Base-by-base conservation (phyloP, 2,113 vertebrate species). In the Pterophyllum scalare region DNA sequence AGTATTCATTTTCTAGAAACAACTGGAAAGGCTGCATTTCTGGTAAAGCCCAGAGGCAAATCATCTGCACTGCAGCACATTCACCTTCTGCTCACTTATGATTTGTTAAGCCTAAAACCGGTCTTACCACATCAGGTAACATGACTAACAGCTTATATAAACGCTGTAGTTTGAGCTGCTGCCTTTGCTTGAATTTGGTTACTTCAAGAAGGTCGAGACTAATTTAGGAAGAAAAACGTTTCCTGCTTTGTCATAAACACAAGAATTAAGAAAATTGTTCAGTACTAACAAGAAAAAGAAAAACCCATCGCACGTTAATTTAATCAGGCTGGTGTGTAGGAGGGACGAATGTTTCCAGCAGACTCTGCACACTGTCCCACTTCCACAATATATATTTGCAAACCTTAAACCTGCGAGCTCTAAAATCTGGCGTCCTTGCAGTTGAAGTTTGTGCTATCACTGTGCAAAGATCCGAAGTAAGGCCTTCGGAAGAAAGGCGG, bases 121-220 rank as follows among this genome's bases (percentile, higher is more conserved):
- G 65, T 70, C 43, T 52, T 52, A 15, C 43, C 43, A 28, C 24
- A 46, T 15, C 24, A 79, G 4, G 56, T 72, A 82, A 74, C 62
- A 1, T 56, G 7, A 67, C 46, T 72, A 75, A 76, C 20, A 17
- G 1, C 62, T 24, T 31, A 26, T 3, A 7, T 59, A 52, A 70
- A 62, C 17, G 28, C 65, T 75, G 75, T 35, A 7, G 46, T 46
- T 40, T 65, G 49, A 81, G 33, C 46, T 15, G 62, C 33, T 76
- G 82, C 17, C 64, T 49, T 83, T 43, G 24, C 40, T 89, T 84
- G 82, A 84, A 61, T 12, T 13, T 26, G 59, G 90, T 93, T 90
- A 82, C 91, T 72, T 82, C 52, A 56, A n/a, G 8, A 10, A 20
- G 19, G 20, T 8, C n/a, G 8, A n/a, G 9, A 56, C 54, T n/a